Conservation (phyloP, 2,888 invertebrate genomes). For the Drosophila histrio region DNA sequence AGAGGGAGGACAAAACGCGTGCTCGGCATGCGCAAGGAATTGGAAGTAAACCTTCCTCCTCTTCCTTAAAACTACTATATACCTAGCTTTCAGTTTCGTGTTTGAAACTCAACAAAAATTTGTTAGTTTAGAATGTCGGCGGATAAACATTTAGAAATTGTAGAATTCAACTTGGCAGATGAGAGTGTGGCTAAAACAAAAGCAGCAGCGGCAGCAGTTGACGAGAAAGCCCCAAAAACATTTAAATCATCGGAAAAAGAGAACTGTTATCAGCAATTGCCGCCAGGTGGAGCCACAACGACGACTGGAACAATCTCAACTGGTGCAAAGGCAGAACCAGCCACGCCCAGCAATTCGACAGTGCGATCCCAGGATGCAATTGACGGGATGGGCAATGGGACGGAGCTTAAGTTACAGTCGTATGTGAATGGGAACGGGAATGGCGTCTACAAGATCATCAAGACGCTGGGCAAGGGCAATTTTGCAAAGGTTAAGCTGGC, state of each 20-base stretch:
- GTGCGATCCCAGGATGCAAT: slow-evolving; percentile 47
- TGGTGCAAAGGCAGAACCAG: slow-evolving; percentile 46
- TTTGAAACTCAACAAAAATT: slow-evolving; percentile 44
- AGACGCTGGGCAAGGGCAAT: slow-evolving; percentile 99
- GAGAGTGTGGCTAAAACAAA: slow-evolving; percentile 58
- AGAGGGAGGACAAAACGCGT: slow-evolving; percentile 52
- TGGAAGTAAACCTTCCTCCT: not conserved
- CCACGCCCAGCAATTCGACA: slow-evolving; percentile 47
- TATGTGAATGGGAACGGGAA: slow-evolving; percentile 85
- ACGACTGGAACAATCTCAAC: not conserved
- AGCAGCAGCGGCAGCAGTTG: slow-evolving; percentile 39
- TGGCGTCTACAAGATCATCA: slow-evolving; percentile 99
- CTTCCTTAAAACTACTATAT: slow-evolving; percentile 1
- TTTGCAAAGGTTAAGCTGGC: slow-evolving; percentile 99
- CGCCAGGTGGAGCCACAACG: slow-evolving; percentile 1
- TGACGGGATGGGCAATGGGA: slow-evolving; percentile 47
- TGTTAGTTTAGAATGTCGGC: slow-evolving; percentile 58
- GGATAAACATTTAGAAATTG: slow-evolving; percentile 61
- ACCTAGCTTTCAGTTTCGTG: slow-evolving; percentile 23
- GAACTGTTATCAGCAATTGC: slow-evolving; percentile 31
- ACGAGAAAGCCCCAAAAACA: slow-evolving; percentile 48
- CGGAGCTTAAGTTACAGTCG: slow-evolving; percentile 62
- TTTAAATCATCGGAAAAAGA: slow-evolving; percentile 65
- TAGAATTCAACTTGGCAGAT: slow-evolving; percentile 57
- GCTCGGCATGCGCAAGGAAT: slow-evolving; percentile 61